Percentiles rank a stretch among this genome's conserved stretches.
phyloP scores from a whole-genome alignment of 2,797 vertebrate genomes.

The Tamandua tetradactyla region DNA sequence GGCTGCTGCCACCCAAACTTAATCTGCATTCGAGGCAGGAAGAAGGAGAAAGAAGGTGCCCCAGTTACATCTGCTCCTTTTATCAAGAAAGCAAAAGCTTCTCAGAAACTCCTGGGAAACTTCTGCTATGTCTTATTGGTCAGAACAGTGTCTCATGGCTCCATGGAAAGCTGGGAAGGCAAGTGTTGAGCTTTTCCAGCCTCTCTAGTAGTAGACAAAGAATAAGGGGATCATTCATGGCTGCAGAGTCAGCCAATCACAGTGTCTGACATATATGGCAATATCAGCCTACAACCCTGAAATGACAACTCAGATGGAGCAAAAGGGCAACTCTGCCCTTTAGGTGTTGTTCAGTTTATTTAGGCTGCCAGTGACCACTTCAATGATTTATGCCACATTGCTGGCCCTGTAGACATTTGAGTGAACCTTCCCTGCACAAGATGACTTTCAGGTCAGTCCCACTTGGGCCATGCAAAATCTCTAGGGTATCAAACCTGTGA shows the following conservation, averaged over 20 bases:
- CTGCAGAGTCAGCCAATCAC: background rate
- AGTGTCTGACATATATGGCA: background rate
- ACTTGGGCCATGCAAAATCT: rapidly evolving
- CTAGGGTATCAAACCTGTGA: background rate
- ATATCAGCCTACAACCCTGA: background rate
- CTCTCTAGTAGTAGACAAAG: background rate
- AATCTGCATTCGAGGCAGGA: background rate
- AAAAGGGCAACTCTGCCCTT: background rate
- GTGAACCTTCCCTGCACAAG: background rate
- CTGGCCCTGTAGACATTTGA: background rate
- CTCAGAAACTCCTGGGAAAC: background rate
- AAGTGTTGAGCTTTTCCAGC: background rate
- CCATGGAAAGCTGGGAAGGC: background rate
- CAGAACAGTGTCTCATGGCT: background rate
- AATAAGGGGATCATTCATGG: background rate
- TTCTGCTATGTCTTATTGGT: background rate
- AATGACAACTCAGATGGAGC: background rate
- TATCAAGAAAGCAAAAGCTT: background rate
- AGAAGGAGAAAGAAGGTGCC: background rate
- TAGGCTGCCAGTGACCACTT: background rate
- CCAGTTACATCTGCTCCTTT: background rate
- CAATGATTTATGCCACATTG: background rate
- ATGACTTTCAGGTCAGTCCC: too few species aligned
- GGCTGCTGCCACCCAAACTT: background rate
- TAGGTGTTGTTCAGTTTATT: background rate